Conservation (phyloP, 2,888 invertebrate genomes). For the Epistrophe grossulariae region DNA sequence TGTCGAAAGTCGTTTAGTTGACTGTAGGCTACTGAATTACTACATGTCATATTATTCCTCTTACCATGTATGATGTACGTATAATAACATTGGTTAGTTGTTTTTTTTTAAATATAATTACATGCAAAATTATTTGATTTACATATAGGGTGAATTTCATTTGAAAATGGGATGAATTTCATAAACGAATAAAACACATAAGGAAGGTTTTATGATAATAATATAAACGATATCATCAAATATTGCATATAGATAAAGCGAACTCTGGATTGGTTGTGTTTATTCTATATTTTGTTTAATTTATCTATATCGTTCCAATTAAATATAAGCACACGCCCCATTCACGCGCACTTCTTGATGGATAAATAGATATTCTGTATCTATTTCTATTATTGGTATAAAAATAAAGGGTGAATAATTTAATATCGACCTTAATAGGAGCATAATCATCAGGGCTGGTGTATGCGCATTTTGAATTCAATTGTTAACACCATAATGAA, state of each 20-base stretch:
- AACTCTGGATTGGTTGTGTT: neutral
- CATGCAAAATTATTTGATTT: no score
- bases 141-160: no score
- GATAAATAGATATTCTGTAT: neutral
- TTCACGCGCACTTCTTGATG: slow-evolving; percentile 13
- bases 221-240: neutral
- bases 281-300: slow-evolving; percentile 2
- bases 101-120: no score
- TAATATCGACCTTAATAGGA: slow-evolving; percentile 51
- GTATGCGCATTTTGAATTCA: slow-evolving; percentile 63
- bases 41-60: no score
- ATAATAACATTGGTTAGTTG: no score
- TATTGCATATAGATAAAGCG: neutral
- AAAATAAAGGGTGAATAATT: slow-evolving; percentile 61
- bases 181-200: no score
- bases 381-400: slow-evolving; percentile 44
- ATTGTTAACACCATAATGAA: slow-evolving; percentile 40
- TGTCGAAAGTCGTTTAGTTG: no score
- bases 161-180: no score
- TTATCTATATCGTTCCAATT: slow-evolving; percentile 15
- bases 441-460: slow-evolving; percentile 51
- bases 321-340: slow-evolving; percentile 54
- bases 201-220: no score
- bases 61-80: no score
- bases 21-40: no score